Evolutionary conservation across 1,140 invertebrate genomes (phyloP), one percentile per base, ranked within the genome.

Genomic region (Bactericera cockerelli): DNA sequence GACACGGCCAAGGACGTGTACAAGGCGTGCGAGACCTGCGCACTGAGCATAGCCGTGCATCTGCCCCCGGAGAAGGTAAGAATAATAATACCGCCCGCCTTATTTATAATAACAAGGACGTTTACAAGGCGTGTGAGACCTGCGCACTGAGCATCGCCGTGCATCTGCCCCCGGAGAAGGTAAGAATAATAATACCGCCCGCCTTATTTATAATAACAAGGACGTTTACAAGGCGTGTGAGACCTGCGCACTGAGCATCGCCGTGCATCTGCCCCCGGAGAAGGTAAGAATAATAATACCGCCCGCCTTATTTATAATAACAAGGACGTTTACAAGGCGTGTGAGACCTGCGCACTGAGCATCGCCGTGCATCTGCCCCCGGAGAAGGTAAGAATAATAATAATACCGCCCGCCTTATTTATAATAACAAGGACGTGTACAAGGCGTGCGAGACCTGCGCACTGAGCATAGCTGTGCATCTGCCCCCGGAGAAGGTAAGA

Each of bases 1-100:
- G 79, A 84, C 64, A 73, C 79, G 57, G 83, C 80, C 66, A 83
- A 84, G 70, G 86, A 89, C 73, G 84, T 88, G 71, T 67, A 73
- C 69, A 66, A 70, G 68, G 66, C 67, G 63, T 69, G 68, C 66
- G 70, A 64, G 62, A 58, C 57, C 59, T 63, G 67, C 67, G 62
- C 64, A 63, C 49, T 61, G 22, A 49, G 56, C 57, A 56, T 65
- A 55, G 62, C 56, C 61, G 56, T 64, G 14, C 36, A 54, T 39
- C 42, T 64, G 55, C 60, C 60, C 22, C 76, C 86, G 0, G 79
- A 84, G 63, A 74, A 79, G n/a, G 42, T 49, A 31, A n/a, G n/a
- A n/a, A n/a, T n/a, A n/a, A n/a, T n/a, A n/a, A n/a, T n/a, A n/a
- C n/a, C n/a, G 58, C 79, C 82, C n/a, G 13, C n/a, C 36, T 38